Evolutionary conservation across 2,797 vertebrate genomes (phyloP).

Genomic region (Oreochromis grahami): DNA sequence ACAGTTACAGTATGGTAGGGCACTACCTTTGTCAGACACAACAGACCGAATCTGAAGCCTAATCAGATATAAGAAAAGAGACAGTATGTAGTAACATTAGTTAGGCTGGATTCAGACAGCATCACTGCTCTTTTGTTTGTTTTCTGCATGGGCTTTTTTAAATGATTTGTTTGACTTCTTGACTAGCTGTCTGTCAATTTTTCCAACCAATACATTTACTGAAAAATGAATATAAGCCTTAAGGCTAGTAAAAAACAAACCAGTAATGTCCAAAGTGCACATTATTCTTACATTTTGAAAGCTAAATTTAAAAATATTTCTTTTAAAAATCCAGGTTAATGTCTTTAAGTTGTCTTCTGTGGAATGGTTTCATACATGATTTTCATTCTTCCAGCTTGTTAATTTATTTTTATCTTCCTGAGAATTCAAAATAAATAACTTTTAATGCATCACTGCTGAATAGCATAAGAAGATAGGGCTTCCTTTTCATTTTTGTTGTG

Average conservation of each 20-base stretch:
- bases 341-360: not conserved
- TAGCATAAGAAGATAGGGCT: not conserved
- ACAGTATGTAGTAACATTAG: not conserved
- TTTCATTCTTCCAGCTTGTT: not conserved
- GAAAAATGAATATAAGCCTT: not conserved
- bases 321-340: not conserved
- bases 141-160: not conserved
- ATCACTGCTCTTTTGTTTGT: not conserved
- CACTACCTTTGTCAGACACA: not conserved
- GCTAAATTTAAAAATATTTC: rapidly evolving
- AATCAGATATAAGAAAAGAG: not conserved
- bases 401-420: not conserved
- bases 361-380: not conserved
- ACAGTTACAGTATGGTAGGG: not conserved
- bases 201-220: not conserved
- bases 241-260: not conserved
- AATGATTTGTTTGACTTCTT: not conserved
- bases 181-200: not conserved
- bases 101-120: not conserved
- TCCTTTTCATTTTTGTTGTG: not conserved
- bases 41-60: not conserved
- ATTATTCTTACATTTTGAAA: not conserved
- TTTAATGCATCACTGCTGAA: not conserved
- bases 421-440: not conserved
- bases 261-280: not conserved